Base-by-base conservation (phyloP, 1,140 invertebrate species). In the Zophobas morio region DNA sequence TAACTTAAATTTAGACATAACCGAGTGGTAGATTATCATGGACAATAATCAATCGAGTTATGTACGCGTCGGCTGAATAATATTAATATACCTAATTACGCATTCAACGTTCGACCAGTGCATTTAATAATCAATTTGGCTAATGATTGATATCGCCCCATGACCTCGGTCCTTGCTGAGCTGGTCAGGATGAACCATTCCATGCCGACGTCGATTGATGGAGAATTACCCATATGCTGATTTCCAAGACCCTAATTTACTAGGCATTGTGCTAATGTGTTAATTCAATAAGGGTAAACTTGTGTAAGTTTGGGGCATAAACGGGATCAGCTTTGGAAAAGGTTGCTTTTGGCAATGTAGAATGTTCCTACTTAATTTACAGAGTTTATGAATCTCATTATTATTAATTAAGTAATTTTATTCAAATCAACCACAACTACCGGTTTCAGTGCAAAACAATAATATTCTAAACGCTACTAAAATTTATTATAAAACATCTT, bases 111-210 rank as follows among this genome's bases (percentile, higher is more conserved):
- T 47, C 74, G 74, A 51, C 40, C 74, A 66, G n/a, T 75, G 74
- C 60, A 47, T 75, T 75, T 75, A 75, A 75, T 75, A 75, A 75
- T 75, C 74, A 75, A 75, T 75, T 75, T 66, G 60, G 56, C 35
- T 75, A 75, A 75, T 75, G 74, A 75, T 47, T 75, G 74, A 75
- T 75, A 75, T 75, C 66, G 56, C 71, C 6, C 37, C 35, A 42
- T 56, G 71, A 73, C 71, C 71, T 54, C 54, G 32, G 54, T 40
- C 33, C 37, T 6, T 39, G 71, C 71, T 73, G 71, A 73, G 49
- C 71, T 56, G 39, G 71, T 51, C 37, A 40, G 46, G 71, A 36
- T 46, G 35, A 66, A 66, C 42, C 4, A 8, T 73, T 47, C 71
- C 37, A 73, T 56, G 35, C 39, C 35, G 63, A 42, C 63, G n/a